Evolutionary conservation across 2,797 vertebrate genomes (phyloP), one percentile per base, ranked within the genome.

Genomic region (Pangasius mekongensis): DNA sequence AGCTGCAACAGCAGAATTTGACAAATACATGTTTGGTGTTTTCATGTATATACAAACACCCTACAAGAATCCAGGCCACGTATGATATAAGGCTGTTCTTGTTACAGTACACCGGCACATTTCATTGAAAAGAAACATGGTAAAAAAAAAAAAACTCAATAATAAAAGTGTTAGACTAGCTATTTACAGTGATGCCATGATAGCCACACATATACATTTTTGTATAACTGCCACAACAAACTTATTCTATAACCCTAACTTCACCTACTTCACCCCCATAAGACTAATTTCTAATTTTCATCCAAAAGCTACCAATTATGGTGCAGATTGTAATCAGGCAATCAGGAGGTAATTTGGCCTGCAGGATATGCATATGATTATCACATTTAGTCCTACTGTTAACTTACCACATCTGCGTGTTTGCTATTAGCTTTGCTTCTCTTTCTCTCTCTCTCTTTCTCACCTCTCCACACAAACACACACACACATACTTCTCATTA

Each of bases 301-400:
- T 33, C 49, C 47, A 54, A 78, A 78, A 20, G n/a, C 49, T 56
- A 78, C 27, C 49, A 87, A 85, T 87, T 90, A 87, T 39, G 36
- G 27, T 54, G 10, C 54, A 73, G 80, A 60, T 83, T 64, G 83
- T 86, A 83, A 90, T 89, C 78, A 87, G 82, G n/a, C 66, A 73
- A 89, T 87, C 87, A 69, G 84, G 77, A 87, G 69, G 80, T 87
- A 82, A 87, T 83, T 71, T 89, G 83, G 54, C 62, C 43, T 43
- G 64, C 80, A 85, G 86, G 83, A 89, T 54, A 89, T n/a, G 54
- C 71, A 89, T 87, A 49, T 83, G 54, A 89, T 89, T 66, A 87
- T 89, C 83, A 84, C 62, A 81, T 87, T 54, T 58, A n/a, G 24
- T 49, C 56, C 13, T 22, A 58, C 52, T 80, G 52, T 80, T 80